Conservation (phyloP, 92 coral and sea anemone genomes). For the Scolanthus callimorphus region DNA sequence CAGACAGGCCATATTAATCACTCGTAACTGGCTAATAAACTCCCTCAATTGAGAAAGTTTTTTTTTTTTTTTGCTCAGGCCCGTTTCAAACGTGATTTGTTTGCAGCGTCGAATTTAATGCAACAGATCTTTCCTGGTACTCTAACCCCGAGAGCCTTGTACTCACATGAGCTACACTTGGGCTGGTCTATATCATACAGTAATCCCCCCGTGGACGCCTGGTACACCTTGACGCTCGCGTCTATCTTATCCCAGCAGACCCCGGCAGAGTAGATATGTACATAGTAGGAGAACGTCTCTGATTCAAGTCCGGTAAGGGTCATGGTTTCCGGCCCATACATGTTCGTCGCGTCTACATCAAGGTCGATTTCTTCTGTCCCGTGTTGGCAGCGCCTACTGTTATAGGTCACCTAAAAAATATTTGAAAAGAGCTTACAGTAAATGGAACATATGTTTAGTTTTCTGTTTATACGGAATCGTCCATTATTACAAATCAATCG, state of each 20-base stretch:
- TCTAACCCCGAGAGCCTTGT: too few species aligned
- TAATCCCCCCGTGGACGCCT: constrained; percentile 78
- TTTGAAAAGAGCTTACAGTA: too few species aligned
- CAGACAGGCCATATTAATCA: too few species aligned
- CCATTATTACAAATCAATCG: too few species aligned
- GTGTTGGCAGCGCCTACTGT: constrained; percentile 52
- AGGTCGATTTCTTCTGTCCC: constrained; percentile 65
- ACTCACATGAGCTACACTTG: constrained; percentile 71
- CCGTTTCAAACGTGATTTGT: too few species aligned
- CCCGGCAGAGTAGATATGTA: constrained; percentile 73
- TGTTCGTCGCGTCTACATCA: constrained; percentile 78
- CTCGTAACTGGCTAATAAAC: too few species aligned
- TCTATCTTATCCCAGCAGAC: constrained; percentile 76
- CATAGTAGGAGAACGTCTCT: constrained; percentile 64
- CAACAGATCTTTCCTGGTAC: too few species aligned
- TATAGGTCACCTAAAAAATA: constrained; percentile 52
- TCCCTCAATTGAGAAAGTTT: too few species aligned
- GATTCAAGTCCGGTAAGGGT: constrained; percentile 71
- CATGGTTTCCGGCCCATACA: constrained; percentile 85
- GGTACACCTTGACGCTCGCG: constrained; percentile 78
- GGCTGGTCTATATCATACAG: constrained; percentile 75
- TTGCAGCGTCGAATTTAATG: too few species aligned
- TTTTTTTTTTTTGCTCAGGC: too few species aligned
- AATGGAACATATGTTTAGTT: too few species aligned
- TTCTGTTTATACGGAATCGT: too few species aligned